phyloP scores from a whole-genome alignment of 1,140 invertebrate species.

The Drosophila seguyi region DNA sequence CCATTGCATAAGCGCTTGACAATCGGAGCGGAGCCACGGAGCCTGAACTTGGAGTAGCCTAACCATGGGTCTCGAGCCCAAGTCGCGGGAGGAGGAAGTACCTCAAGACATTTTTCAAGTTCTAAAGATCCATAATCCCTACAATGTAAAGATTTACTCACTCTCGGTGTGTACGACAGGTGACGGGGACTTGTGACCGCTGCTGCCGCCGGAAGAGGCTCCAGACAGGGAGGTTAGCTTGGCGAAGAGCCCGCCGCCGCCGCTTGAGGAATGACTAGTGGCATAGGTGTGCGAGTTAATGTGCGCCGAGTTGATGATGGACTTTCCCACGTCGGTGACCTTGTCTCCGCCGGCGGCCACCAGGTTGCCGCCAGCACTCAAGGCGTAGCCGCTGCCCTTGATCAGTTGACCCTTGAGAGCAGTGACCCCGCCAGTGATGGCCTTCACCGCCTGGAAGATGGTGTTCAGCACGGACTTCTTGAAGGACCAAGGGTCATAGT shows the following conservation, averaged over 20 bases:
- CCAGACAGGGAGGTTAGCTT: conserved; percentile 79
- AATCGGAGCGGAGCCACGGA: conserved; percentile 19
- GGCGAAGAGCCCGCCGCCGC: conserved; percentile 72
- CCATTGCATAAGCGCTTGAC: conserved; percentile 45
- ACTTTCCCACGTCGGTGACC: conserved; percentile 91
- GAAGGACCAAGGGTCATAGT: conserved; percentile 90
- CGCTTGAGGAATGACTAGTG: conserved; percentile 58
- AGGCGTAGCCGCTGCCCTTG: conserved; percentile 92
- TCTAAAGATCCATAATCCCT: conserved; percentile 20
- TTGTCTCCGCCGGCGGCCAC: conserved; percentile 88
- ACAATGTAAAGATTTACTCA: conserved; percentile 55
- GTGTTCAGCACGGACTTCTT: conserved; percentile 93
- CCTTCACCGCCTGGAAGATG: conserved; percentile 92
- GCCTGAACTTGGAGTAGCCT: conserved; percentile 22
- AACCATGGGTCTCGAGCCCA: conserved; percentile 8
- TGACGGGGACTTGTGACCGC: conserved; percentile 57
- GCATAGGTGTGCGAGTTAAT: conserved; percentile 86
- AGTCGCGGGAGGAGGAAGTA: background rate
- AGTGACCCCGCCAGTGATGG: conserved; percentile 93
- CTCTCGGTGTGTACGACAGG: conserved; percentile 78
- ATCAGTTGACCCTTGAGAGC: conserved; percentile 93
- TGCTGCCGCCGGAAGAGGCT: conserved; percentile 81
- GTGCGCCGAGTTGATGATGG: conserved; percentile 90
- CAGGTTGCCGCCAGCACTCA: conserved; percentile 90
- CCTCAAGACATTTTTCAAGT: background rate